phyloP scores from a whole-genome alignment of 2,797 vertebrate species.

The Hephaestus fuliginosus region DNA sequence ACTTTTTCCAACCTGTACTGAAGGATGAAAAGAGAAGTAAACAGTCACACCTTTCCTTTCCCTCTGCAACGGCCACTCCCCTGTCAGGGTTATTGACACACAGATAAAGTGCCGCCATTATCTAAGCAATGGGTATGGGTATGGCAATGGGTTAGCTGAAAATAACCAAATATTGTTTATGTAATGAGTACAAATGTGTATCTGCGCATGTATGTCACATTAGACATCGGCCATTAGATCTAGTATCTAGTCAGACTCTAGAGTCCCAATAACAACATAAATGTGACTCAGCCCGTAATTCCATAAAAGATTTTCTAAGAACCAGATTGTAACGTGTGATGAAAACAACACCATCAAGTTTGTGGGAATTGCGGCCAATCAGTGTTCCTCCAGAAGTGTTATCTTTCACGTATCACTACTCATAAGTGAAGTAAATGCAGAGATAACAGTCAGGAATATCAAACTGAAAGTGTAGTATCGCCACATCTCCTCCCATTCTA shows the following conservation, averaged over 20 bases:
- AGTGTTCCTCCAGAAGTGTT: neutral
- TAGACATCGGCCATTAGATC: neutral
- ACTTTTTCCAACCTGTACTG: neutral
- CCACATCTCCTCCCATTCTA: constrained; percentile 34
- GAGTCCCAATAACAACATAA: neutral
- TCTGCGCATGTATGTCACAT: neutral
- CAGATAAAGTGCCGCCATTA: constrained; percentile 56
- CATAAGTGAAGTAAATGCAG: constrained; percentile 17
- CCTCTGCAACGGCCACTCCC: constrained; percentile 46
- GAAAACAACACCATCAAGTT: neutral
- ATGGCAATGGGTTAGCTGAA: neutral
- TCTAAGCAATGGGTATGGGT: constrained; percentile 15
- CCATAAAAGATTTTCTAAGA: neutral
- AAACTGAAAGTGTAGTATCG: constrained; percentile 16
- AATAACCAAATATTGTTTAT: neutral
- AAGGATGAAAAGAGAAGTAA: constrained; percentile 18
- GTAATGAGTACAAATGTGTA: neutral
- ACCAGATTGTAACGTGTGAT: neutral
- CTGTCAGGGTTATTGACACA: constrained; percentile 56
- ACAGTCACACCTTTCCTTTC: constrained; percentile 4
- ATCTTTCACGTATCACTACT: neutral
- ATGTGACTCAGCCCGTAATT: neutral
- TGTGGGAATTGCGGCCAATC: neutral
- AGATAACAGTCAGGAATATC: constrained; percentile 11
- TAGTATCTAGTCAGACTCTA: neutral